Conservation (phyloP, 2,113 vertebrate species). For the Rhynchopsitta pachyrhyncha region DNA sequence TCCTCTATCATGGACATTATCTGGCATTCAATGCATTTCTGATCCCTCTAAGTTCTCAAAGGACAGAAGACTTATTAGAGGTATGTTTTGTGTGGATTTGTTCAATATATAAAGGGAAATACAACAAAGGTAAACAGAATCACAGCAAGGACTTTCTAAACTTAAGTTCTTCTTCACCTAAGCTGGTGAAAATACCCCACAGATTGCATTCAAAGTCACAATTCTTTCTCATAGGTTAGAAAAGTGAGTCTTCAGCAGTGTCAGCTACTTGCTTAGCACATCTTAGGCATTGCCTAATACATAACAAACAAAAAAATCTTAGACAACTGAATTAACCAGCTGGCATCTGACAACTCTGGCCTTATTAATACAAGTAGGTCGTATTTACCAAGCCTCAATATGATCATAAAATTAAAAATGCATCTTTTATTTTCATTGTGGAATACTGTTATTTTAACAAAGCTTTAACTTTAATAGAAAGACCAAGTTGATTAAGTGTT, state of each 20-base stretch:
- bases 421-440: background rate
- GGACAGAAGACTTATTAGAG: background rate
- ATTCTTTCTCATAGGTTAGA: background rate
- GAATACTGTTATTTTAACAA: background rate
- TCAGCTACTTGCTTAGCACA: background rate
- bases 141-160: background rate
- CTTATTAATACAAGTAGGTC: background rate
- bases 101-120: background rate
- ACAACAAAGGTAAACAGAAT: background rate
- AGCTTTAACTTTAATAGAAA: background rate
- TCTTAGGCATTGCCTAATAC: background rate
- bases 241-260: background rate
- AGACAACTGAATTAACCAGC: background rate
- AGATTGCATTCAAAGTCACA: background rate
- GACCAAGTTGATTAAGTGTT: background rate
- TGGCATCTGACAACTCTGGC: background rate
- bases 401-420: background rate
- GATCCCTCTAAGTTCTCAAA: background rate
- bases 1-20: background rate
- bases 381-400: background rate
- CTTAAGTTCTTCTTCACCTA: background rate
- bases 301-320: background rate
- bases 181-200: background rate
- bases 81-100: background rate
- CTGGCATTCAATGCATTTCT: background rate